Conservation (phyloP, 2,113 vertebrate genomes). For the Esox niger region DNA sequence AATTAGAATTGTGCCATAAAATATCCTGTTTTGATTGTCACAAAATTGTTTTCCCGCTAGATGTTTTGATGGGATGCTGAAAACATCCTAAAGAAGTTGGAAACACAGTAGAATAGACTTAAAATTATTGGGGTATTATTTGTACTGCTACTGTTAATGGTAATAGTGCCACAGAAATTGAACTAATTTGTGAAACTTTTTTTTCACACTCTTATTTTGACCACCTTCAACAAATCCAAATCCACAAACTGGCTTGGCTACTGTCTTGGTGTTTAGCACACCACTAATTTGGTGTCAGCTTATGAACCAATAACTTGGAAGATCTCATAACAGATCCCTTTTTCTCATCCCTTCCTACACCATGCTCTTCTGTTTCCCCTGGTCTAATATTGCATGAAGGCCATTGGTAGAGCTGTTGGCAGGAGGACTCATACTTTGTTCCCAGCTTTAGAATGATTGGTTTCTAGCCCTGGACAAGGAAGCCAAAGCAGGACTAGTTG, state of each 20-base stretch:
- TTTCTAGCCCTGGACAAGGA: not conserved
- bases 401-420: slow-evolving; percentile 50
- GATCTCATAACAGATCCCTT: slow-evolving; percentile 12
- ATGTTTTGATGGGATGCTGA: no score
- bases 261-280: slow-evolving; percentile 16
- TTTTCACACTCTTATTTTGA: no score
- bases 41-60: no score
- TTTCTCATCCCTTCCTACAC: slow-evolving; percentile 44
- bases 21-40: slow-evolving; percentile 42
- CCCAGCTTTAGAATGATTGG: not conserved
- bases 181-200: not conserved
- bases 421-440: slow-evolving; percentile 21
- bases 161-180: slow-evolving; percentile 22
- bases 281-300: slow-evolving; percentile 35
- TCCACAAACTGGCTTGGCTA: slow-evolving; percentile 19
- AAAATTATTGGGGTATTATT: no score
- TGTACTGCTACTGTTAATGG: no score
- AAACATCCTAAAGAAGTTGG: no score
- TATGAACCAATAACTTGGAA: slow-evolving; percentile 29
- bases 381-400: slow-evolving; percentile 41
- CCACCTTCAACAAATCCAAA: slow-evolving; percentile 15
- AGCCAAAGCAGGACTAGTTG: no score
- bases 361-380: slow-evolving; percentile 43
- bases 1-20: slow-evolving; percentile 31
- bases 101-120: no score